These are phyloP conservation scores for Drosophila lacicola DNA, from an alignment of 2,888 invertebrate species.

Conservation along the genomic window DNA sequence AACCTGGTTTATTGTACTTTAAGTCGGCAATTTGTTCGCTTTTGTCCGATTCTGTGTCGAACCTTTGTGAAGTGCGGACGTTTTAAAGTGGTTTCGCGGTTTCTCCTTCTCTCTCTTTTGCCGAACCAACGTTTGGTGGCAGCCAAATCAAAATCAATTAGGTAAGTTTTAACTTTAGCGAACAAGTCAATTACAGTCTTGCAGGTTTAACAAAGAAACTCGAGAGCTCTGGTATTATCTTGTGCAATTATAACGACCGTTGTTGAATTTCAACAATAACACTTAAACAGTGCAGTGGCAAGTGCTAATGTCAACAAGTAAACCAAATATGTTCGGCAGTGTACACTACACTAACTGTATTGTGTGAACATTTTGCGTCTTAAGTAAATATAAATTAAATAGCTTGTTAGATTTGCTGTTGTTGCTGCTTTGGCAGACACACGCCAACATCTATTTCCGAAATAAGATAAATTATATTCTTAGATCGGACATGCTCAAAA, in stretches of 20 bases:
- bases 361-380: conserved; percentile 39
- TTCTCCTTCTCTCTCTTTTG: conserved; percentile 10
- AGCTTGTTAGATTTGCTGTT: conserved; percentile 1
- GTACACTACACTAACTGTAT: conserved; percentile 5
- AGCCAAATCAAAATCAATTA: conserved; percentile 40
- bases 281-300: conserved; percentile 49
- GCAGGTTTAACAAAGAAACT: conserved; percentile 19
- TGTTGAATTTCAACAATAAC: conserved; percentile 41
- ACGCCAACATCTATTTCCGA: conserved; percentile 35
- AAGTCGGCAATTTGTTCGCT: conserved; percentile 30
- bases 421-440: not conserved
- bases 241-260: conserved; percentile 60
- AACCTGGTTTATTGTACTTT: conserved; percentile 25
- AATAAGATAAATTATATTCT: conserved; percentile 47
- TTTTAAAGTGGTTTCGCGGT: conserved; percentile 43
- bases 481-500: conserved; percentile 24
- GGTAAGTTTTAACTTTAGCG: conserved; percentile 50
- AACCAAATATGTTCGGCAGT: conserved; percentile 16
- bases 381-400: conserved; percentile 29
- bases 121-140: conserved; percentile 21
- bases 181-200: conserved; percentile 41
- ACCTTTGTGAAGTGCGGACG: conserved; percentile 52
- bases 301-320: conserved; percentile 54
- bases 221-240: conserved; percentile 50
- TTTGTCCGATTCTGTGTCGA: conserved; percentile 54